Percentiles rank a stretch among this genome's conserved stretches.
phyloP scores from a whole-genome alignment of 2,888 invertebrate species.

The Temnothorax ravouxi region DNA sequence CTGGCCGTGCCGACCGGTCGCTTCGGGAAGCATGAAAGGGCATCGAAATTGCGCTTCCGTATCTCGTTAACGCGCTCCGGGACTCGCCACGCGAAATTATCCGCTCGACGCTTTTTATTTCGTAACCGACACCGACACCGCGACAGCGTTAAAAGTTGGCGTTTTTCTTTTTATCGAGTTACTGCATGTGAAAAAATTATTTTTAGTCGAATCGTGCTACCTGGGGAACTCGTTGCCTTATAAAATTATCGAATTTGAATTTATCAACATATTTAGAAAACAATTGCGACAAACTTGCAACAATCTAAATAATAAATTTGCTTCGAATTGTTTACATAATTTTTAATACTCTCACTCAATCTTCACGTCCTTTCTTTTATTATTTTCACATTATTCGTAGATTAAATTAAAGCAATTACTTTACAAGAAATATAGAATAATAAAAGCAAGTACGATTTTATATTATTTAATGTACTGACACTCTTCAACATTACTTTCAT shows the following conservation, averaged over 20 bases:
- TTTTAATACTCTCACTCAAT: neutral
- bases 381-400: neutral
- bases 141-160: neutral
- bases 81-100: conserved; percentile 41
- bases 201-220: neutral
- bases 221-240: neutral
- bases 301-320: conserved; percentile 12
- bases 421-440: neutral
- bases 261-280: neutral
- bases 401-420: neutral
- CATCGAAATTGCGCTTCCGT: conserved; percentile 73
- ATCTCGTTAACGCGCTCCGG: conserved; percentile 62
- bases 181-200: neutral
- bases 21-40: conserved; percentile 68
- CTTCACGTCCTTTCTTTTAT: neutral
- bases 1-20: conserved; percentile 45
- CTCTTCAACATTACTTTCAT: conserved; percentile 19
- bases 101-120: conserved; percentile 39
- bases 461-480: conserved; percentile 26
- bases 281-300: neutral
- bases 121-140: conserved; percentile 25
- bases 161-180: neutral
- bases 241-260: neutral
- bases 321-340: neutral
- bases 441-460: neutral